Percentiles rank a stretch among this genome's conserved stretches.
Conservation (phyloP, 2,888 invertebrate genomes). For the Rhaphigaster nebulosa region DNA sequence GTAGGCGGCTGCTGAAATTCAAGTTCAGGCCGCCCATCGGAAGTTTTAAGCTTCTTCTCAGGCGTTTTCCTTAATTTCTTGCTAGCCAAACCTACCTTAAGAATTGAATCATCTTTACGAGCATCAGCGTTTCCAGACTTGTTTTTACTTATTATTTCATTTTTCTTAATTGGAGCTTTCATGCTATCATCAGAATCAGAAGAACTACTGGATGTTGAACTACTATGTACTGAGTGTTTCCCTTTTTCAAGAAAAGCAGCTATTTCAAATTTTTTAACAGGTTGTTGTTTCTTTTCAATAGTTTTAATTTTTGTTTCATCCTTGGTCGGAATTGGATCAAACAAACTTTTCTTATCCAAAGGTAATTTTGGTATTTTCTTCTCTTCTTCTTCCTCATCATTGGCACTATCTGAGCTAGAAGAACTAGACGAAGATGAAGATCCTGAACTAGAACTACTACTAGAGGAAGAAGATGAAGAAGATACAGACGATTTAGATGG, state of each 20-base stretch:
- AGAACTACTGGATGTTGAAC: conserved; percentile 74
- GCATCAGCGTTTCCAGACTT: conserved; percentile 55
- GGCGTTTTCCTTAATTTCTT: conserved; percentile 77
- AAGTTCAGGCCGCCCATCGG: conserved; percentile 82
- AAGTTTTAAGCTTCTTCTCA: conserved; percentile 87
- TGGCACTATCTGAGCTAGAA: conserved; percentile 68
- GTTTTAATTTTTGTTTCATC: conserved; percentile 73
- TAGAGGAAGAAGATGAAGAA: conserved; percentile 73
- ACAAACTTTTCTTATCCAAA: conserved; percentile 65
- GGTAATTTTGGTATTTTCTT: conserved; percentile 59
- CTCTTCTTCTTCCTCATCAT: conserved; percentile 64
- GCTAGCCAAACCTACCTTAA: conserved; percentile 67
- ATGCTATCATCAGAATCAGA: conserved; percentile 70
- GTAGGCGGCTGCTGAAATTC: conserved; percentile 79
- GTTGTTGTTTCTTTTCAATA: conserved; percentile 66
- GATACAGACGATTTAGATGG: conserved; percentile 66
- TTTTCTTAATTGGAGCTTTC: conserved; percentile 66
- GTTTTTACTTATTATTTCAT: conserved; percentile 60
- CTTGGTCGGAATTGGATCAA: conserved; percentile 63
- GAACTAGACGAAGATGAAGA: conserved; percentile 72
- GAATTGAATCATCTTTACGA: conserved; percentile 64
- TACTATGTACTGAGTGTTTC: conserved; percentile 77
- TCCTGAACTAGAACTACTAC: conserved; percentile 67
- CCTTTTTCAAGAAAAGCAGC: conserved; percentile 75
- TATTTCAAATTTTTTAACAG: conserved; percentile 73